Percentiles rank a stretch among this genome's conserved stretches.
Evolutionary conservation across 2,113 vertebrate species (phyloP).

Genomic region (Oxyura jamaicensis): DNA sequence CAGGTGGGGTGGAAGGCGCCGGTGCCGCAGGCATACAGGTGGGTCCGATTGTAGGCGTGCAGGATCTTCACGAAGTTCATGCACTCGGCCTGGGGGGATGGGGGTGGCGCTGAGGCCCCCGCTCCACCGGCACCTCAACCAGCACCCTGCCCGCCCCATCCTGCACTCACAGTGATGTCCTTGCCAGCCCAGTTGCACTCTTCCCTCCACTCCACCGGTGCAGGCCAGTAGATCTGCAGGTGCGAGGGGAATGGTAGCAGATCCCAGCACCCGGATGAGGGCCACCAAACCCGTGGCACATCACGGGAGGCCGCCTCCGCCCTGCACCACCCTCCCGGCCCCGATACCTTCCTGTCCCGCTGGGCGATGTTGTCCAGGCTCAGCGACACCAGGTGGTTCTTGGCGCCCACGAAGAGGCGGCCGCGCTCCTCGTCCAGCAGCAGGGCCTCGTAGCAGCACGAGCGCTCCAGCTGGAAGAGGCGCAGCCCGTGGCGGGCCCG

Average conservation of each 20-base stretch:
- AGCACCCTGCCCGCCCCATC: fast-evolving
- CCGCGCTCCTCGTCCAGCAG: conserved; percentile 93
- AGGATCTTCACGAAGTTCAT: conserved; percentile 96
- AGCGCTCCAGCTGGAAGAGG: conserved; percentile 86
- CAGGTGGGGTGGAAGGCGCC: conserved; percentile 96
- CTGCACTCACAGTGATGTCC: conserved; percentile 91
- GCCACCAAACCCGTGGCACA: background rate
- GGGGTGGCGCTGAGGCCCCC: fast-evolving
- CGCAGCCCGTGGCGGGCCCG: conserved; percentile 85
- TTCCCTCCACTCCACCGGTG: conserved; percentile 95
- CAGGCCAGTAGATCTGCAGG: conserved; percentile 92
- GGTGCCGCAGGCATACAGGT: conserved; percentile 92
- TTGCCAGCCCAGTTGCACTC: conserved; percentile 99
- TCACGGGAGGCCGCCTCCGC: background rate
- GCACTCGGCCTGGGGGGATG: conserved; percentile 85
- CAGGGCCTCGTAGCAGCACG: conserved; percentile 91
- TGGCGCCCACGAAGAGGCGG: conserved; percentile 90
- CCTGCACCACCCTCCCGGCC: no score
- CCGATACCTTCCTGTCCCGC: conserved; percentile 86
- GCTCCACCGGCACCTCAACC: background rate
- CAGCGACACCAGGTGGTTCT: conserved; percentile 92
- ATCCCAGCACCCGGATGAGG: background rate
- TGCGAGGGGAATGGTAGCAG: background rate
- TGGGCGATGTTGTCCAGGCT: conserved; percentile 93
- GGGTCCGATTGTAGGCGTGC: conserved; percentile 91